Evolutionary conservation across 2,888 invertebrate species (phyloP), one percentile per base, ranked within the genome.

Genomic region (Phrixothrix hirtus): DNA sequence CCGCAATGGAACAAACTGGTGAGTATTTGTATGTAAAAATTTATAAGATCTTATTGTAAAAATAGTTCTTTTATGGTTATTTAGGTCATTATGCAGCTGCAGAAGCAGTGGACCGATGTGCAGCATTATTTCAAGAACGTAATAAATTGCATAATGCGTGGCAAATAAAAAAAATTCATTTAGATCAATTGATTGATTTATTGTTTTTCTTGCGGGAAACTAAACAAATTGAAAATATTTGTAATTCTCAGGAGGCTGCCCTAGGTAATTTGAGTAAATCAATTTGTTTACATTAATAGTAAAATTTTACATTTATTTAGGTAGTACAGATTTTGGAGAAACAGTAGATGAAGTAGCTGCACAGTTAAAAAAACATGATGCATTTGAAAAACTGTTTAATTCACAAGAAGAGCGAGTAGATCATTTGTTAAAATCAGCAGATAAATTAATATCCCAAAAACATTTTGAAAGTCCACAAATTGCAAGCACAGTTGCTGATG

Each of bases 141-240:
- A 86, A 87, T 49, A 85, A 85, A 43, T 78, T 95, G 15, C 88
- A 89, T 66, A 83, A 84, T 0, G 89, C 91, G 1, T 96, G 95
- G 94, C 90, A 92, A 57, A 83, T 88, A 43, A 88, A 94, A 64
- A 93, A 93, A 72, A 86, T 93, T 37, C 88, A 91, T 67, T 76
- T 95, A 30, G 93, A 94, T 72, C 94, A 96, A 74, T 82, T 94
- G 55, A 91, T 93, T 56, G 95, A 96, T 75, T 81, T 95, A 66
- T 95, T 96, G 77, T 90, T 93, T 74, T 97, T 98, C 85, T 76
- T 95, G 57, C 81, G 96, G 1, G 98, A 98, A 77, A 93, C 94
- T 9, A 92, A 93, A 68, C 91, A 92, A 73, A 83, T 98, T 53
- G 92, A 95, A 70, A 90, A 92, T 58, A 82, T 92, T 9, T 92